These are phyloP conservation scores for Hippopotamyrus pictus DNA, from an alignment of 2,797 vertebrate species.

Conservation along the genomic window DNA sequence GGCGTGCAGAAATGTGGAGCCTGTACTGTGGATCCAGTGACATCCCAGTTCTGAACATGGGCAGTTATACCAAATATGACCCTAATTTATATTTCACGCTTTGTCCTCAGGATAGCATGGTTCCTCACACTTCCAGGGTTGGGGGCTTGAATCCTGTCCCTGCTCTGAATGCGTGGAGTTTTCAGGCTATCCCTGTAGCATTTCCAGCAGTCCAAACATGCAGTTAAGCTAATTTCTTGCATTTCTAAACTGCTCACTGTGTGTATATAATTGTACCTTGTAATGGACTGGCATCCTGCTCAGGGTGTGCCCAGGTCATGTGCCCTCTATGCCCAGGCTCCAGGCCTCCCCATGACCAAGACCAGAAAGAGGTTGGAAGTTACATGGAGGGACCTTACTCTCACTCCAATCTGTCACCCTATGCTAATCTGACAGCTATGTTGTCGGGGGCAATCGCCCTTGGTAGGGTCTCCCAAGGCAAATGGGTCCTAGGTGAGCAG, in stretches of 20 bases:
- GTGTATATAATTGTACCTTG: not conserved
- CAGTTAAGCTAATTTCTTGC: not conserved
- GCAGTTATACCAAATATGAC: not conserved
- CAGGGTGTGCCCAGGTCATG: not conserved
- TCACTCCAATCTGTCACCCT: not conserved
- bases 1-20: not conserved
- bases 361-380: not conserved
- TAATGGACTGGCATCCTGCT: not conserved
- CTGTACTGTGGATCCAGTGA: not conserved
- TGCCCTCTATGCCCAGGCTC: not conserved
- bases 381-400: not conserved
- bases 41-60: slow-evolving; percentile 5
- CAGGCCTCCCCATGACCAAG: not conserved
- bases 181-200: not conserved
- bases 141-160: not conserved
- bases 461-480: not conserved
- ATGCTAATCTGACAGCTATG: not conserved
- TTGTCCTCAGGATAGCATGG: not conserved
- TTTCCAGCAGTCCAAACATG: not conserved
- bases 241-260: not conserved
- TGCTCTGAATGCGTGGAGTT: not conserved
- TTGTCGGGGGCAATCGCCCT: not conserved
- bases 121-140: not conserved
- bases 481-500: not conserved
- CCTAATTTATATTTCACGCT: slow-evolving; percentile 6